Evolutionary conservation across 2,888 invertebrate species (phyloP).

Genomic region (Spialia ferax): DNA sequence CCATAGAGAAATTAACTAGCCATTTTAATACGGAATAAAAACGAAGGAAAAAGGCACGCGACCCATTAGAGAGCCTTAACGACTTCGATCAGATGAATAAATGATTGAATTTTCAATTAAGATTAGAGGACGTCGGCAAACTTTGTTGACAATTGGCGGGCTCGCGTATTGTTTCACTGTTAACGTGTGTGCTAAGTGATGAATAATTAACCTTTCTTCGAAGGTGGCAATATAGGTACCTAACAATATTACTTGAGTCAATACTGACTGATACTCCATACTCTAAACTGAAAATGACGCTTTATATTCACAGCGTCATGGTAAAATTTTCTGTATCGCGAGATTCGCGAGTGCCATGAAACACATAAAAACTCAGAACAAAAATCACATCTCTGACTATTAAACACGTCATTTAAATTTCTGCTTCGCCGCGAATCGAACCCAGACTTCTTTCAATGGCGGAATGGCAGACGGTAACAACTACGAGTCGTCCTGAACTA

Average conservation of each 20-base stretch:
- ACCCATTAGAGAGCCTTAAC: constrained; percentile 77
- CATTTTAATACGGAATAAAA: constrained; percentile 71
- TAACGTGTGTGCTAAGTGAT: neutral
- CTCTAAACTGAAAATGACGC: too few species aligned
- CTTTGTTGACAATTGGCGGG: constrained; percentile 74
- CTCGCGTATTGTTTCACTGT: constrained; percentile 37
- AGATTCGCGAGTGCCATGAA: too few species aligned
- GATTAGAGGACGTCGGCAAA: constrained; percentile 70
- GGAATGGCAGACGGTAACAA: too few species aligned
- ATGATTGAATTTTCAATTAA: constrained; percentile 85
- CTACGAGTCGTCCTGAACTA: too few species aligned
- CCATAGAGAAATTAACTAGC: constrained; percentile 68
- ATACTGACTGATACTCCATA: too few species aligned
- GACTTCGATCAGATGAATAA: constrained; percentile 80
- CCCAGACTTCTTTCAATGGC: too few species aligned
- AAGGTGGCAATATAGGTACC: neutral
- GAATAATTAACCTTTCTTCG: neutral
- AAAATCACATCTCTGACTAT: too few species aligned
- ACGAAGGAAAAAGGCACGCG: constrained; percentile 67
- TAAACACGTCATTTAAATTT: too few species aligned
- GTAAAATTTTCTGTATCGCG: too few species aligned
- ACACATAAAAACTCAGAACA: too few species aligned
- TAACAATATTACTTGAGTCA: neutral
- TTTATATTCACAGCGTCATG: too few species aligned
- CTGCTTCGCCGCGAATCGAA: too few species aligned